Evolutionary conservation across 2,797 vertebrate genomes (phyloP).

Genomic region (Pelobates cultripes): DNA sequence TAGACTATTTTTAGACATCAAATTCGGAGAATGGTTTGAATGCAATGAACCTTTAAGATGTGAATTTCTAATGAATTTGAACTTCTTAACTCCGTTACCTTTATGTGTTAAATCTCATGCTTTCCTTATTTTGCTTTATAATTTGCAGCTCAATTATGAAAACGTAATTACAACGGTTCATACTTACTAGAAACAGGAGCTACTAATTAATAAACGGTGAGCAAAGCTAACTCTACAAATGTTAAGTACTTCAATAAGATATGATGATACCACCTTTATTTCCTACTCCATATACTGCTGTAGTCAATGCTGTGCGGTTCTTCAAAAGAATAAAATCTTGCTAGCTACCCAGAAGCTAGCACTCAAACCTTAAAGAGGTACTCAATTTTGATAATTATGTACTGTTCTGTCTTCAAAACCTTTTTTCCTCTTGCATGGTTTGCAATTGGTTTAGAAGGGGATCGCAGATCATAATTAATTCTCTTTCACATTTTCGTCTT

Average conservation of each 20-base stretch:
- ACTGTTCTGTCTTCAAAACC: neutral
- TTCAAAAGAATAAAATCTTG: conserved; percentile 13
- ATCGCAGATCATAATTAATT: conserved; percentile 22
- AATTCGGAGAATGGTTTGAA: neutral
- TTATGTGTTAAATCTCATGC: conserved; percentile 1
- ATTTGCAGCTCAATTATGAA: conserved; percentile 10
- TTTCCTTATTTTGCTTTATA: neutral
- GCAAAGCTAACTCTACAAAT: conserved; percentile 20
- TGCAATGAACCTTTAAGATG: neutral
- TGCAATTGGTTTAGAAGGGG: neutral
- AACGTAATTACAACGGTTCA: neutral
- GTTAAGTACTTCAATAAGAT: conserved; percentile 4
- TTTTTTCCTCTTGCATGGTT: neutral
- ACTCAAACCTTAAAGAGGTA: conserved; percentile 13
- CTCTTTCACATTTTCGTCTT: neutral
- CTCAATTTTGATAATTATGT: conserved; percentile 17
- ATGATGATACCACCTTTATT: conserved; percentile 13
- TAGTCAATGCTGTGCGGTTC: neutral
- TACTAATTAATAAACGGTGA: conserved; percentile 24
- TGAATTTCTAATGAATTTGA: neutral
- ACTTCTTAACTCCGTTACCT: neutral
- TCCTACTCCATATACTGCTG: neutral
- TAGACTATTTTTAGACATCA: too few species aligned
- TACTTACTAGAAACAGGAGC: conserved; percentile 19
- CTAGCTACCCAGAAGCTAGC: neutral